A percentile compares a stretch with the other conserved stretches of the same genome.
Conservation (phyloP, 2,888 invertebrate genomes). For the Unio delphinus region DNA sequence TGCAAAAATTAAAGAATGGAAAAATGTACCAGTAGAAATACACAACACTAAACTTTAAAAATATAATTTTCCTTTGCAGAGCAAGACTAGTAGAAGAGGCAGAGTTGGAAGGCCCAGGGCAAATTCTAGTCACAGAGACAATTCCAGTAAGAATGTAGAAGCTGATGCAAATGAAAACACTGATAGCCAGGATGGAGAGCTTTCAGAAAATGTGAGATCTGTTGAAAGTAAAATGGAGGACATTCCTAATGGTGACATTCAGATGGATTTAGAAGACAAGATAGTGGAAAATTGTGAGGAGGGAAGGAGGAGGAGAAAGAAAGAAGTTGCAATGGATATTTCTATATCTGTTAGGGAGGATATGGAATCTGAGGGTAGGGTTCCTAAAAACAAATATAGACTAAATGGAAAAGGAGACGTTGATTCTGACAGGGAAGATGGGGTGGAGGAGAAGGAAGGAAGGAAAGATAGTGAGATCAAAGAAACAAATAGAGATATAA, state of each 20-base stretch:
- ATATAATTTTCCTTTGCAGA: no score
- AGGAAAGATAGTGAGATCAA: constrained; percentile 20
- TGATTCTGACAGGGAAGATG: constrained; percentile 3
- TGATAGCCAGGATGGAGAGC: background rate
- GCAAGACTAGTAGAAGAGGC: constrained; percentile 1
- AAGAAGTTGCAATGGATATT: background rate
- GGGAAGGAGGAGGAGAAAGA: background rate
- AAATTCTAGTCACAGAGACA: background rate
- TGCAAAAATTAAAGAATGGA: no score
- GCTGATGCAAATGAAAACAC: constrained; percentile 1
- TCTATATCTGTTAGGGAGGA: background rate
- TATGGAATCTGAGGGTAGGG: background rate
- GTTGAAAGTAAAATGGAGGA: no score
- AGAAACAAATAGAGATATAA: constrained; percentile 18
- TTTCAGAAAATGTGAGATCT: background rate
- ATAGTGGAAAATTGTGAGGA: background rate
- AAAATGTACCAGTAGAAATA: no score
- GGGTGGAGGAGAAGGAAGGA: constrained; percentile 1
- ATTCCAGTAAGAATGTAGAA: background rate
- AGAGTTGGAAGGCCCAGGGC: constrained; percentile 2
- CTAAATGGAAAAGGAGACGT: background rate
- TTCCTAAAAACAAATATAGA: background rate
- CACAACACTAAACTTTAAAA: no score
- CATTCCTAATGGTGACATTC: no score
- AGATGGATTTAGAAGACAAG: background rate